Evolutionary conservation across 2,797 vertebrate species (phyloP).

Genomic region (Pitangus sulphuratus): DNA sequence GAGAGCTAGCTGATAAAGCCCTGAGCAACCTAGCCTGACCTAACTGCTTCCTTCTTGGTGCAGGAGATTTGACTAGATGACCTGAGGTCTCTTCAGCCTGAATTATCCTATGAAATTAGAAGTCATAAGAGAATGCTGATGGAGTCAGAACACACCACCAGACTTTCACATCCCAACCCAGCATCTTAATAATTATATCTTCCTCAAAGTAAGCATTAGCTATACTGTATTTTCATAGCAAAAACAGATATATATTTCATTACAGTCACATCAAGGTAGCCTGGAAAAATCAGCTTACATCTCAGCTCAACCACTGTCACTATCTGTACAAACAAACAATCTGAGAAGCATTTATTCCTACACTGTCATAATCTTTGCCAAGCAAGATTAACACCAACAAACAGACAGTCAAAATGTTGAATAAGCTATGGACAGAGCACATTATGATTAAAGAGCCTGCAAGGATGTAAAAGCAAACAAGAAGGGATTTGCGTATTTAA

Average conservation of each 20-base stretch:
- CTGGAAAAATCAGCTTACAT: background rate
- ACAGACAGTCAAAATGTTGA: background rate
- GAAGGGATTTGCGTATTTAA: background rate
- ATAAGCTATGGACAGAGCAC: background rate
- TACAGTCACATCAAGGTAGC: background rate
- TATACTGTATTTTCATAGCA: background rate
- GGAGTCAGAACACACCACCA: background rate
- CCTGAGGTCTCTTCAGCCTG: background rate
- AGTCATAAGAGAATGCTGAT: background rate
- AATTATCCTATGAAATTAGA: background rate
- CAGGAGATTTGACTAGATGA: background rate
- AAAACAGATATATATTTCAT: background rate
- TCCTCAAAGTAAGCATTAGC: background rate
- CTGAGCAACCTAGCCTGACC: background rate
- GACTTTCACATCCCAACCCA: background rate
- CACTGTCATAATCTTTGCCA: background rate
- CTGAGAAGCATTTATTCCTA: background rate
- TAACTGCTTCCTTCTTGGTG: background rate
- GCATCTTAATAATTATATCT: background rate
- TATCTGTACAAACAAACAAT: background rate
- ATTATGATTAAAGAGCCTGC: background rate
- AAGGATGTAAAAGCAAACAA: background rate
- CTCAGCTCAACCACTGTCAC: background rate
- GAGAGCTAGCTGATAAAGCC: background rate
- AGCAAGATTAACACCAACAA: background rate